These are phyloP conservation scores for Xiphophorus maculatus DNA, from an alignment of 2,113 vertebrate genomes.

Conservation along the genomic window DNA sequence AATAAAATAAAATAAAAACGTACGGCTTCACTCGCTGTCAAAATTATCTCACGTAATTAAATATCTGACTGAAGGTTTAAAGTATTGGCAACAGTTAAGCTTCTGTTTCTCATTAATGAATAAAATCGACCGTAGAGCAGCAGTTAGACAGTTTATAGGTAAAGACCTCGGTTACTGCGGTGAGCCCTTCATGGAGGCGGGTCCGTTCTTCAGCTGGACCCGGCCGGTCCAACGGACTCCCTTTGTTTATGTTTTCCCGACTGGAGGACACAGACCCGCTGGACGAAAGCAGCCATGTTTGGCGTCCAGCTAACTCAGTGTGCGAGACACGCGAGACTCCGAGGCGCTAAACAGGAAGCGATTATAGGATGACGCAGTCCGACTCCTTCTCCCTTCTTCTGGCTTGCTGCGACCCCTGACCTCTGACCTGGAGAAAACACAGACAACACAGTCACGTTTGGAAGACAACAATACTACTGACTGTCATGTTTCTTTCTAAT, in stretches of 20 bases:
- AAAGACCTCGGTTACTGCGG: background rate
- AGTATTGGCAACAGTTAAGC: background rate
- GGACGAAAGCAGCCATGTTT: constrained; percentile 53
- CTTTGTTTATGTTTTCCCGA: constrained; percentile 3
- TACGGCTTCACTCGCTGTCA: background rate
- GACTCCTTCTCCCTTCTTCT: constrained; percentile 82
- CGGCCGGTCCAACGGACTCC: constrained; percentile 1
- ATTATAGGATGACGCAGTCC: constrained; percentile 83
- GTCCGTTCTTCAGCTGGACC: background rate
- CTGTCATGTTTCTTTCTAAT: too few relatives aligned
- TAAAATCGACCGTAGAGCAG: constrained; percentile 2
- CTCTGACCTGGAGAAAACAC: constrained; percentile 78
- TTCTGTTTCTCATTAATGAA: background rate
- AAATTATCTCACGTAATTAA: background rate
- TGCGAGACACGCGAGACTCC: background rate
- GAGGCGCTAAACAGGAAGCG: constrained; percentile 1
- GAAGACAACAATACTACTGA: too few relatives aligned
- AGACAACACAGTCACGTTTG: background rate
- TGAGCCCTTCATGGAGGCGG: constrained; percentile 1
- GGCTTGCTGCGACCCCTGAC: constrained; percentile 71
- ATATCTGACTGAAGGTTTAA: background rate
- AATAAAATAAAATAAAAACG: too few relatives aligned
- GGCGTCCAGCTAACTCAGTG: constrained; percentile 42
- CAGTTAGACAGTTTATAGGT: constrained; percentile 8
- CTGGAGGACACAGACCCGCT: constrained; percentile 17